These are phyloP conservation scores for Mastomys coucha DNA, from an alignment of 2,113 vertebrate species.

Conservation along the genomic window DNA sequence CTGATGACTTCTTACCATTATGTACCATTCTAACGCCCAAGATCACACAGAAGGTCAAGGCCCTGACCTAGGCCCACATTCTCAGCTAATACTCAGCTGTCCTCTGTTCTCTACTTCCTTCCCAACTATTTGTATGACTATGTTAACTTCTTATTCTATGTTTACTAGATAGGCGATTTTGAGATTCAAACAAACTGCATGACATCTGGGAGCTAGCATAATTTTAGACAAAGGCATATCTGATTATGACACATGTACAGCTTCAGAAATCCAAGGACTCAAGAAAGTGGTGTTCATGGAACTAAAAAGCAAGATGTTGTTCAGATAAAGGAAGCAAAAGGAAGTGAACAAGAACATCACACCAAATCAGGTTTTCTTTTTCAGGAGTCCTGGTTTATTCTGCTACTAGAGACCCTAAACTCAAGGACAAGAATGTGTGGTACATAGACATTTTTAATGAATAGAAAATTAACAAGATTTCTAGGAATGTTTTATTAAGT, in stretches of 20 bases:
- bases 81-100: background rate
- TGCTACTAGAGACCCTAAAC: background rate
- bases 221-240: background rate
- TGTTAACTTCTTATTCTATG: background rate
- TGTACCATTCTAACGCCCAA: background rate
- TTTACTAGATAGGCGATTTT: background rate
- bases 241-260: background rate
- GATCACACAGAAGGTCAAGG: background rate
- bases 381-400: background rate
- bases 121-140: background rate
- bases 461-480: background rate
- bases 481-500: background rate
- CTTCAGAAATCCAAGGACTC: background rate
- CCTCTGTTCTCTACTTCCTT: background rate
- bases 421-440: background rate
- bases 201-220: background rate
- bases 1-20: background rate
- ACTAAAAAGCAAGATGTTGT: background rate
- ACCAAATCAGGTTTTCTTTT: background rate
- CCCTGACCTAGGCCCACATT: background rate
- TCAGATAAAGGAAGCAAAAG: background rate
- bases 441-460: background rate
- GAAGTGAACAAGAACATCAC: background rate
- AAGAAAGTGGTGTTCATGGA: background rate
- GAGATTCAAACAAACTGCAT: background rate